Conservation (phyloP, 2,113 vertebrate genomes). For the Corynorhinus townsendii region DNA sequence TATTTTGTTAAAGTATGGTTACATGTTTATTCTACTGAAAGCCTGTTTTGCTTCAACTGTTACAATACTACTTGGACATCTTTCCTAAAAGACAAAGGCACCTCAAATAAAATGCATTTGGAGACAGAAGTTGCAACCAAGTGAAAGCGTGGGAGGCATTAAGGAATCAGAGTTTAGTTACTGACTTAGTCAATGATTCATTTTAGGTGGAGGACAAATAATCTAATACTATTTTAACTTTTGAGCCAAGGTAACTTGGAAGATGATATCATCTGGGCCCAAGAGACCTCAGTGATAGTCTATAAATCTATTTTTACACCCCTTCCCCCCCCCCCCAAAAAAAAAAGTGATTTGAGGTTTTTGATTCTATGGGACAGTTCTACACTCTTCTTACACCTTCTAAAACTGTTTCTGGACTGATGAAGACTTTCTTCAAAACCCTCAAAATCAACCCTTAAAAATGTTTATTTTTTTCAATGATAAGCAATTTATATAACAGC, state of each 20-base stretch:
- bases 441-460: background rate
- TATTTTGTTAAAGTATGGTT: background rate
- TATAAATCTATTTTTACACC: background rate
- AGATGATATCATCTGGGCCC: background rate
- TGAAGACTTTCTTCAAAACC: background rate
- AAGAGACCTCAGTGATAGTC: background rate
- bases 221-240: background rate
- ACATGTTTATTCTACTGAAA: background rate
- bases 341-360: background rate
- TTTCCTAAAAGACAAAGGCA: background rate
- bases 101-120: background rate
- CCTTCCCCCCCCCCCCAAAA: accelerated
- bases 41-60: background rate
- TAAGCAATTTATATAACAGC: background rate
- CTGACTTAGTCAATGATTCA: background rate
- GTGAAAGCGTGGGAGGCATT: background rate
- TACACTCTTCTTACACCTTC: background rate
- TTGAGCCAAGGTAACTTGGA: background rate
- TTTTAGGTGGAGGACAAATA: background rate
- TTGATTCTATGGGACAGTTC: background rate
- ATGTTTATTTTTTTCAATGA: background rate
- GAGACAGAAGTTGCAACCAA: background rate
- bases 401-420: background rate
- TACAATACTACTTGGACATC: background rate
- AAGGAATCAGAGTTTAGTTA: background rate